A percentile compares a stretch with the other conserved stretches of the same genome.
Conservation (phyloP, 2,888 invertebrate genomes). For the Nomada ruficornis region DNA sequence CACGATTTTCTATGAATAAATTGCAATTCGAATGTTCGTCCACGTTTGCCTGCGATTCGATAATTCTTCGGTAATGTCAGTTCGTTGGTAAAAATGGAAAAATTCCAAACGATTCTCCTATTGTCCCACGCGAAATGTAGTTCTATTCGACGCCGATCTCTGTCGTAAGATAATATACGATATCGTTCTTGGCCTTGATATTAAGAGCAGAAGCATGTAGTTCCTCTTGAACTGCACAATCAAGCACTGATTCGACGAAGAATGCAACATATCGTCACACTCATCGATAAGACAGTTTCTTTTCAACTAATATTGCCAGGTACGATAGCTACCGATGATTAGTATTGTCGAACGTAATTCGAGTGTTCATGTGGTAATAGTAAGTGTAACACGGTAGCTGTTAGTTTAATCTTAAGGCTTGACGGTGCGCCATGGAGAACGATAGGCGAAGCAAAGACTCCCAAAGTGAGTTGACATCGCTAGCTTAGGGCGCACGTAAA, state of each 20-base stretch:
- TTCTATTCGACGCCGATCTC: not conserved
- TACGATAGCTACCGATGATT: conserved; percentile 40
- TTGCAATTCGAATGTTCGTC: not conserved
- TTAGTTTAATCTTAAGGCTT: conserved; percentile 12
- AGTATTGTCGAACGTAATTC: conserved; percentile 54
- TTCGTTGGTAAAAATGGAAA: not conserved
- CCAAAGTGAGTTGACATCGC: conserved; percentile 18
- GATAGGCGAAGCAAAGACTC: conserved; percentile 7
- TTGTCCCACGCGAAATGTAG: not conserved
- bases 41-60: not conserved
- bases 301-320: conserved; percentile 34
- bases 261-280: conserved; percentile 41
- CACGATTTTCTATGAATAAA: conserved; percentile 1
- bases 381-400: conserved; percentile 18
- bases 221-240: conserved; percentile 21
- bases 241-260: conserved; percentile 47
- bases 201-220: conserved; percentile 2
- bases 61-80: not conserved
- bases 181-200: not conserved
- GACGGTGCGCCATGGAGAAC: conserved; percentile 38
- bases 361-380: conserved; percentile 32
- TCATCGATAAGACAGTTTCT: conserved; percentile 58
- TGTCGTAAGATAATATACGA: not conserved
- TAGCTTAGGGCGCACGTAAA: not conserved
- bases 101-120: not conserved